Evolutionary conservation across 2,888 invertebrate genomes (phyloP), one percentile per base, ranked within the genome.

Genomic region (Sminthurides aquaticus): DNA sequence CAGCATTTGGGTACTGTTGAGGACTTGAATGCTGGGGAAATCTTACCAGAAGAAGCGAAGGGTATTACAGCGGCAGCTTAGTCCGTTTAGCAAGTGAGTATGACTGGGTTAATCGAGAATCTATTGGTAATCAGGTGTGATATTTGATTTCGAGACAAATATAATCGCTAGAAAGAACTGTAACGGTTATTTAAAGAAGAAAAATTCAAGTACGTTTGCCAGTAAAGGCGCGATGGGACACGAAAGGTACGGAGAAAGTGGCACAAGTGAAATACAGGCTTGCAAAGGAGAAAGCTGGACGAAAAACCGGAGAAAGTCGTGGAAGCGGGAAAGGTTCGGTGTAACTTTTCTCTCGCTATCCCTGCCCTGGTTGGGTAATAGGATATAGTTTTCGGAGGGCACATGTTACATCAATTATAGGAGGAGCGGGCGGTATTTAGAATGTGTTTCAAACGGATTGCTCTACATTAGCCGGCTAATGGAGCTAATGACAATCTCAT

Each of bases 381-480:
- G 43, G 43, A 5, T 34, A 5, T 34, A 34, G 43, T 34, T 11
- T 34, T 5, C 8, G 8, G 43, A 15, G 5, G 43, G 8, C 43
- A 34, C 43, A 34, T 34, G 43, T 34, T 34, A 34, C 43, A 34
- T 34, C 15, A 5, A 34, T 34, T 34, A 34, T 15, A 34, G 43
- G 15, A 34, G 15, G n/a, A n/a, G n/a, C n/a, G n/a, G n/a, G n/a
- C n/a, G 15, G 43, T 34, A 34, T 34, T 34, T 34, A 34, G 43
- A 15, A 34, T 34, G 43, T 34, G 43, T 34, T 34, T 34, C 43
- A 34, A 34, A 34, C 15, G 43, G 15, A 34, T 34, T 34, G 43
- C 43, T 34, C 15, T 34, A 34, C 43, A 34, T 34, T 34, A 34
- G 43, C 22, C 26, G 29, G 57, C 57, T 57, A 57, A 57, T 57